Evolutionary conservation across 2,113 vertebrate species (phyloP).

Genomic region (Dasyornis broadbenti): DNA sequence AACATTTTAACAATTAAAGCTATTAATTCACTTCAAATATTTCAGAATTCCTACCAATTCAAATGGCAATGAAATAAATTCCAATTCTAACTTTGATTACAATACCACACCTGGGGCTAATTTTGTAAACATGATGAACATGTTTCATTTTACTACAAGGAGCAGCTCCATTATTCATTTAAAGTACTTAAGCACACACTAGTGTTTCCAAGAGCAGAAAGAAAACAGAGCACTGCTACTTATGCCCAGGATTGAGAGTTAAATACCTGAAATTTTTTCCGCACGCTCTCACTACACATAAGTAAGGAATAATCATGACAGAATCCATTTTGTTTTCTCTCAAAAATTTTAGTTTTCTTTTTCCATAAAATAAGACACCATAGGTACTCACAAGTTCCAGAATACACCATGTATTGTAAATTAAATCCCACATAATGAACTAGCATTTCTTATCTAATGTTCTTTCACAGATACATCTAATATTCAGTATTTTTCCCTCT

Average conservation of each 20-base stretch:
- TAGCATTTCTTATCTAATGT: not conserved
- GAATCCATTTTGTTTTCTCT: not conserved
- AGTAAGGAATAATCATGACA: not conserved
- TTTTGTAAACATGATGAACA: not conserved
- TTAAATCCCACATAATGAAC: not conserved
- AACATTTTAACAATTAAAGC: not conserved
- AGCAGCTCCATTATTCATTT: not conserved
- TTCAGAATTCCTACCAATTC: not conserved
- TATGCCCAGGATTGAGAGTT: not conserved
- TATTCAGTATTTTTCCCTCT: not conserved
- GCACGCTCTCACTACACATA: not conserved
- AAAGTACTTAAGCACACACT: not conserved
- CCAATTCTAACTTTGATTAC: not conserved
- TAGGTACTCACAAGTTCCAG: not conserved
- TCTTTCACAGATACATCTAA: not conserved
- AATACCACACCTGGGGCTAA: not conserved
- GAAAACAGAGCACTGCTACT: not conserved
- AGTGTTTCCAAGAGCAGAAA: not conserved
- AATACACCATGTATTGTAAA: not conserved
- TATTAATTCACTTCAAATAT: not conserved
- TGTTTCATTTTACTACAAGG: not conserved
- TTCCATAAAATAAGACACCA: not conserved
- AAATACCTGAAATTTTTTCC: conserved; percentile 23
- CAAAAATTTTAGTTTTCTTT: not conserved
- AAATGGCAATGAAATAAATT: not conserved